Percentiles rank a stretch among this genome's conserved stretches.
Evolutionary conservation across 1,140 invertebrate species (phyloP).

Genomic region (Panagrolaimus sp.): DNA sequence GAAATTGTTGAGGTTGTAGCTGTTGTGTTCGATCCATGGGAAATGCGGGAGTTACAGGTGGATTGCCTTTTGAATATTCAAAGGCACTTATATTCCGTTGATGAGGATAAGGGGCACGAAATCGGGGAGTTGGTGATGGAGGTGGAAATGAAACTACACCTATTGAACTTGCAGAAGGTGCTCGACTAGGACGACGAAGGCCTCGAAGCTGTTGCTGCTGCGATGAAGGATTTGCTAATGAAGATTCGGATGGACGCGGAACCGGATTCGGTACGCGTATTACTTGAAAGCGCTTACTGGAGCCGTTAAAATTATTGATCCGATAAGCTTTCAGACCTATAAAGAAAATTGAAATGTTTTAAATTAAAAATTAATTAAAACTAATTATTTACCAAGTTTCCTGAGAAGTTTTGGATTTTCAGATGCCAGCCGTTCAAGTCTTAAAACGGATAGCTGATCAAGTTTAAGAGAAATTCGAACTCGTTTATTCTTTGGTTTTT

Average conservation of each 20-base stretch:
- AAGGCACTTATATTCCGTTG: not conserved
- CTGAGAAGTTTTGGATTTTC: conserved; percentile 13
- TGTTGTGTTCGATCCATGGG: not conserved
- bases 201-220: not conserved
- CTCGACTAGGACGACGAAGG: not conserved
- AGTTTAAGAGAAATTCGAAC: conserved; percentile 5
- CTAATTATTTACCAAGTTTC: not conserved
- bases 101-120: not conserved
- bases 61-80: not conserved
- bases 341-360: not conserved
- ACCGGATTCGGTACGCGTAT: not conserved
- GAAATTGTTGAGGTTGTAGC: not conserved
- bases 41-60: not conserved
- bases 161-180: not conserved
- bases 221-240: not conserved
- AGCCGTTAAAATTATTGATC: conserved; percentile 1
- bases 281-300: not conserved
- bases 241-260: not conserved
- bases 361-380: not conserved
- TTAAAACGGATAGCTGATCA: not conserved
- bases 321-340: not conserved
- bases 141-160: not conserved
- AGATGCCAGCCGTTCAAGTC: not conserved
- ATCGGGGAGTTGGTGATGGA: not conserved
- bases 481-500: not conserved